phyloP scores from a whole-genome alignment of 2,113 vertebrate species.

The Brachypteracias leptosomus region DNA sequence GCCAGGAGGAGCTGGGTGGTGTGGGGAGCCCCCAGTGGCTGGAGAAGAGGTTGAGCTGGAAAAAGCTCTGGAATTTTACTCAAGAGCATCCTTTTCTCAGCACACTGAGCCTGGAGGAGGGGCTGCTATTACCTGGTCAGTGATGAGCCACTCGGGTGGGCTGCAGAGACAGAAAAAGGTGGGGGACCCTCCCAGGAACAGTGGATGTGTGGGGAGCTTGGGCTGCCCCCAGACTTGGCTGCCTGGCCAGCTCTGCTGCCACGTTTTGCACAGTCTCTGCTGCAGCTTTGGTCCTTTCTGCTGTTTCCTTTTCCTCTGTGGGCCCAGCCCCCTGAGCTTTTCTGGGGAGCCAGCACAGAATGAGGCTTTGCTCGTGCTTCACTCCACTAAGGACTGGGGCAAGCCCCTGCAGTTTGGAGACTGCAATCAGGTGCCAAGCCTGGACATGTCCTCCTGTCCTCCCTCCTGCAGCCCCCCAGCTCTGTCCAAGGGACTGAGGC shows the following conservation, averaged over 20 bases:
- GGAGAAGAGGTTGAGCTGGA: not conserved
- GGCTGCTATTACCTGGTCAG: not conserved
- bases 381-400: not conserved
- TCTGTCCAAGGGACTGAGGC: not conserved
- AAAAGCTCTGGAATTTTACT: not conserved
- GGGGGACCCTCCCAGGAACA: not conserved
- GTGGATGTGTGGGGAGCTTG: accelerated
- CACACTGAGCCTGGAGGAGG: not conserved
- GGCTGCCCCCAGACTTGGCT: not conserved
- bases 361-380: not conserved
- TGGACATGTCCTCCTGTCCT: not conserved
- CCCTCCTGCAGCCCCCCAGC: not conserved
- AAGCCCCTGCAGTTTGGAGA: not conserved
- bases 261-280: not conserved
- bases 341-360: not conserved
- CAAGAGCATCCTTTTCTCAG: not conserved
- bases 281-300: not conserved
- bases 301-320: not conserved
- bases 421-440: not conserved
- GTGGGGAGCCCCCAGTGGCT: not conserved
- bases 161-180: not conserved
- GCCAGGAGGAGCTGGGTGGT: not conserved
- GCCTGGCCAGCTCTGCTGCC: not conserved
- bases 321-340: not conserved
- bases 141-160: not conserved